Evolutionary conservation across 1,140 invertebrate species (phyloP), one percentile per base, ranked within the genome.

Genomic region (Megathymus violae): DNA sequence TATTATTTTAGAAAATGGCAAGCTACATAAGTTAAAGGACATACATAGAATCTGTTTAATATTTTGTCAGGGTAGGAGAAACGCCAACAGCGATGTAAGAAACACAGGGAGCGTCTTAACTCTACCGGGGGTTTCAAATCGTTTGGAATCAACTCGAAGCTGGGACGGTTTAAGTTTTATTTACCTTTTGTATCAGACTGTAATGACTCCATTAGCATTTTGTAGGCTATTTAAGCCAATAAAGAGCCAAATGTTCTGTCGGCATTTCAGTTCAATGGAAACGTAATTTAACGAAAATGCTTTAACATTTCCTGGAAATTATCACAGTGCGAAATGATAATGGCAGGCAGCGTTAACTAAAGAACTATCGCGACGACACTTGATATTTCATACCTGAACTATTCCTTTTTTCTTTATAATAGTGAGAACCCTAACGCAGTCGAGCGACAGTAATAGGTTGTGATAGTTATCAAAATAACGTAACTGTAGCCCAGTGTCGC

Each of bases 101-200:
- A 22, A 22, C 36, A 22, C 31, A n/a, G n/a, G 36, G 22, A 52
- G 50, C 11, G 31, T 40, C 38, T 27, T 14, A 11, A 11, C 17
- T 54, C 51, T 38, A 14, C 11, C 7, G 51, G 38, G 38, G 38
- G 14, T 19, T 41, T 38, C n/a, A 25, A 52, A 54, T 38, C 38
- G 51, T 54, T 22, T 7, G 38, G 38, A 13, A 54, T 54, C 43
- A 43, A 43, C 19, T 54, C 27, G 17, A 16, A 54, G 51, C 51
- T 54, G 4, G 14, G 22, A 27, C n/a, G 19, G 38, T 27, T 54
- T 43, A n/a, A 11, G 19, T 27, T 54, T 54, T 43, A 41, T 54
- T 54, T 43, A 41, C 51, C 40, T 25, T 54, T 41, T 27, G 38
- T 43, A 38, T 22, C 19, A 13, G 50, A 38, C 50, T 54, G 50